These are phyloP conservation scores for Agrenia bidenticulata DNA, from an alignment of 2,888 invertebrate species.

Conservation along the genomic window DNA sequence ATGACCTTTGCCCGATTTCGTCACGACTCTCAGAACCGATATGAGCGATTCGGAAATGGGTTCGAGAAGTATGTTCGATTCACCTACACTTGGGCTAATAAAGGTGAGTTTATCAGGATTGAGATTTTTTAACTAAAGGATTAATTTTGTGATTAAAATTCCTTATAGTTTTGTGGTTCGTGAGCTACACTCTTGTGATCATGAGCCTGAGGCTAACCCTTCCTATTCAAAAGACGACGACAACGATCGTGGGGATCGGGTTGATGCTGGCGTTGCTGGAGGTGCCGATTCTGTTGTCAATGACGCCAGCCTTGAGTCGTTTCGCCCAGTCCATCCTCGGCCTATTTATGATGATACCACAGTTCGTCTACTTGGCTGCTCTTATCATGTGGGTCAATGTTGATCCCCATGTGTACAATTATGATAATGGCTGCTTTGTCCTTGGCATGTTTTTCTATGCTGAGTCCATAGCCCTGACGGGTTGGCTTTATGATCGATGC, in stretches of 20 bases:
- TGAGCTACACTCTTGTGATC: conserved; percentile 37
- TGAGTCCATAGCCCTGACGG: conserved; percentile 32
- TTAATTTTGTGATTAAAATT: background rate
- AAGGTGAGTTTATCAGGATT: conserved; percentile 30
- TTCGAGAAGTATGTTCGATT: conserved; percentile 34
- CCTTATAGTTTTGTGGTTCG: conserved; percentile 47
- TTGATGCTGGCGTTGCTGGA: conserved; percentile 37
- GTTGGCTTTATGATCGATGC: conserved; percentile 40
- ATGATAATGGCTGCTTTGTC: conserved; percentile 43
- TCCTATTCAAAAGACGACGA: conserved; percentile 19
- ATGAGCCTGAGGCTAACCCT: conserved; percentile 35
- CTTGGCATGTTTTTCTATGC: conserved; percentile 44
- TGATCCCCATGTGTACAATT: conserved; percentile 42
- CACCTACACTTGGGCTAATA: conserved; percentile 41
- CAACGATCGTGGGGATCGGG: conserved; percentile 27
- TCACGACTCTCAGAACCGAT: conserved; percentile 37
- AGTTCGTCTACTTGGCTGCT: conserved; percentile 41
- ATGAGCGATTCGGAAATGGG: conserved; percentile 44
- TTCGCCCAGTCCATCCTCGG: conserved; percentile 21
- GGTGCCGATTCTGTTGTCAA: conserved; percentile 33
- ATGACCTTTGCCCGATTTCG: conserved; percentile 47
- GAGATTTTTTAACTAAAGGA: too few relatives aligned
- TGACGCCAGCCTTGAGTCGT: conserved; percentile 10
- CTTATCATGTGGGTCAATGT: conserved; percentile 50
- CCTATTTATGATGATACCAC: conserved; percentile 49